Base-by-base conservation (phyloP, 2,797 vertebrate species). In the Malacoctenus gilli region DNA sequence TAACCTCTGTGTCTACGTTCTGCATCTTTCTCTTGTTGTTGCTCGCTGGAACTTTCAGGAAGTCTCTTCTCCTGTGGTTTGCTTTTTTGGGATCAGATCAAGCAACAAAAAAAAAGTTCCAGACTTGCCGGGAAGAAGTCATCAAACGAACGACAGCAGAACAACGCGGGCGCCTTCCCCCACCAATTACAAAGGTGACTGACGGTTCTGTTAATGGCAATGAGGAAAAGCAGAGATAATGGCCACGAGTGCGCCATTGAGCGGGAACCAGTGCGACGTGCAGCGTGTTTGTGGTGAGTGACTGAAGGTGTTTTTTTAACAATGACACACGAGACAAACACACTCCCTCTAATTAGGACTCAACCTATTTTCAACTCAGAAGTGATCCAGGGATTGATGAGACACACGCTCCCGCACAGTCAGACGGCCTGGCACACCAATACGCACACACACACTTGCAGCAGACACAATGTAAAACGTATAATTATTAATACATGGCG, bases 271-370 rank as follows among this genome's bases (percentile, higher is more conserved):
- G 22, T 8, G 2, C 1, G 2, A 34, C 51, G 41, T 8, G 40
- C 15, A 22, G 39, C 30, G 44, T 55, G 49, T 72, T 74, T 68
- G 31, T 35, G 34, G 19, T 1, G 55, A 32, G 56, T 46, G 66
- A 28, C 53, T 36, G 15, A 48, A 68, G 40, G 22, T 36, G 42
- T 55, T 39, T 69, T 38, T 16, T 25, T 4, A 28, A 57, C 5
- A 18, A 52, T 31, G 43, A 56, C 25, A 53, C 1, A 23, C 21
- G 48, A 58, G 46, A 36, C 54, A 31, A 60, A 76, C 55, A 40
- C 36, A 44, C 35, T 71, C 57, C 40, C 40, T 44, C 61, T 73
- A 84, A 86, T 81, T 80, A 76, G 65, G 51, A 63, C 61, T 55
- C 55, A 53, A 63, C 41, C 59, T 49, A 73, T 68, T 85, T 81